These are phyloP conservation scores for Vimba vimba DNA, from an alignment of 2,113 vertebrate species.

Conservation along the genomic window DNA sequence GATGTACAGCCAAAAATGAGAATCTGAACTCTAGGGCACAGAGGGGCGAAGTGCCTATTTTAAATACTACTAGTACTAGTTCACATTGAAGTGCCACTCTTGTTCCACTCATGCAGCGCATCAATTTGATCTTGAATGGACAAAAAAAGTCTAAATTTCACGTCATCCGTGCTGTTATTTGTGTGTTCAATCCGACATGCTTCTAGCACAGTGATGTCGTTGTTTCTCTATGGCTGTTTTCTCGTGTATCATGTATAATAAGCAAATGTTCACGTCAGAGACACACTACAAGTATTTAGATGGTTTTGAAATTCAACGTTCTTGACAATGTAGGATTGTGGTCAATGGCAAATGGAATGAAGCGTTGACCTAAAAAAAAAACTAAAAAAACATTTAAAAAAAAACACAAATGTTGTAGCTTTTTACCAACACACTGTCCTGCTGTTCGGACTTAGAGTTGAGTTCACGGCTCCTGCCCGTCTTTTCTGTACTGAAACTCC, in stretches of 20 bases:
- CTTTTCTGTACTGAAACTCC: conserved; percentile 21
- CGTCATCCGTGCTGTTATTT: conserved; percentile 31
- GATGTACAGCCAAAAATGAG: conserved; percentile 82
- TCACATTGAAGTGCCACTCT: conserved; percentile 59
- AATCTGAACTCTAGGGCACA: conserved; percentile 63
- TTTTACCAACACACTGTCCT: conserved; percentile 44
- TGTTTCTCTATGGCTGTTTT: conserved; percentile 63
- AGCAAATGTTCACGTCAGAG: conserved; percentile 73
- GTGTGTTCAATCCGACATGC: conserved; percentile 44
- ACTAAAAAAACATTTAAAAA: not conserved
- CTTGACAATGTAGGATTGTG: conserved; percentile 61
- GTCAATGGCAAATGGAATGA: conserved; percentile 43
- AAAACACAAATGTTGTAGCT: conserved; percentile 31
- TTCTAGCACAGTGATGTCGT: conserved; percentile 47
- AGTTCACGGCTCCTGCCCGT: conserved; percentile 22
- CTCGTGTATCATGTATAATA: conserved; percentile 65
- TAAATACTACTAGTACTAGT: conserved; percentile 64
- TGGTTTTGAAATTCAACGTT: conserved; percentile 65
- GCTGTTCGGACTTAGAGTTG: not conserved
- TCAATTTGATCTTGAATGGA: not conserved
- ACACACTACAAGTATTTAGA: conserved; percentile 77
- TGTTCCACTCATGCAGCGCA: conserved; percentile 37
- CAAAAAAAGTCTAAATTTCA: conserved; percentile 29
- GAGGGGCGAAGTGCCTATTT: conserved; percentile 73
- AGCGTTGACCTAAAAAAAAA: conserved; percentile 5